Base-by-base conservation (phyloP, 64 coral and sea anemone species). In the Montipora sp. region DNA sequence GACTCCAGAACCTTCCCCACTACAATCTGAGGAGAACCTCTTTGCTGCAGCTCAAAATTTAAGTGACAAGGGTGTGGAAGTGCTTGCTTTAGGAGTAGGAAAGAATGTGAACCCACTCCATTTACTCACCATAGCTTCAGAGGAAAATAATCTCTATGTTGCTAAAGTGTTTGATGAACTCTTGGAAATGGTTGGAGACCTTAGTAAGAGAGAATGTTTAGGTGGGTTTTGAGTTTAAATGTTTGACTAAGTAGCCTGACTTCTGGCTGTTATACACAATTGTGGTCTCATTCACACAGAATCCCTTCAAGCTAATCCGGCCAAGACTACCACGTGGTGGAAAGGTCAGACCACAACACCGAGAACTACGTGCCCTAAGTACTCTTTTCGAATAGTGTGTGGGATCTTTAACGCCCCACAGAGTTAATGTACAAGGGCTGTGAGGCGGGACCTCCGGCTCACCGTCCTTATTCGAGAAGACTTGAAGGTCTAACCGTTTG, bases 21-120 rank as follows among this genome's bases (percentile, higher is more conserved):
- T 15, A 3, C 47, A 18, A 59, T 1, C 65, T 15, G 81, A 61
- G 7, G 70, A 50, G 23, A 15, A 60, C 5, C 85, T 86, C 2
- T 0, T 3, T 12, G 0, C 1, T 13, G 94, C 94, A 59, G 61
- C 90, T 11, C 5, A 48, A 18, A 18, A 14, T 55, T 66, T 96
- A 6, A 61, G 88, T n/a, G 49, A 77, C 1, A 88, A 77, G 18
- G 83, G 78, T 15, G 59, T 96, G 65, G 58, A 85, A 5, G 61
- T 96, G 0, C 81, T 68, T 13, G 75, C 86, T 9, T 7, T 96
- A 12, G 94, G 94, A 47, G 65, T 96, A 65, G 94, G 94, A 47
- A 78, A 49, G 8, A 18, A 89, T 45, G 57, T 96, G 51, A 51
- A 96, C 51, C 22, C 92, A 3, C 1, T 24, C 5, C 90, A 96